phyloP scores from a whole-genome alignment of 1,140 invertebrate genomes.

The Drosophila saltans region DNA sequence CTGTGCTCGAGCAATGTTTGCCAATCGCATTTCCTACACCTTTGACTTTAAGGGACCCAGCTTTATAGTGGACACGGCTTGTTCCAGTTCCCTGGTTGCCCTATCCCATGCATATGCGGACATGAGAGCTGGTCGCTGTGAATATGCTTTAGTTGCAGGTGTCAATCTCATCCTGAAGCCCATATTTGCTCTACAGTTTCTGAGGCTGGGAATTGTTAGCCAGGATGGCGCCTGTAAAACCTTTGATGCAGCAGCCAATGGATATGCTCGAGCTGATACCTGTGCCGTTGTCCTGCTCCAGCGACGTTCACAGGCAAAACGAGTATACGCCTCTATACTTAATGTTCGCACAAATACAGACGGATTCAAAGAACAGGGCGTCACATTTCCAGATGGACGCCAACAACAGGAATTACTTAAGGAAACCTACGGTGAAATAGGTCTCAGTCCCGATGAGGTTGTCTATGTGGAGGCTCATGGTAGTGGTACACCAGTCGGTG shows the following conservation, averaged over 20 bases:
- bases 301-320: slow-evolving; percentile 88
- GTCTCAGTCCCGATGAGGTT: slow-evolving; percentile 91
- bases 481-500: slow-evolving; percentile 98
- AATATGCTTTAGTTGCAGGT: slow-evolving; percentile 96
- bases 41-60: slow-evolving; percentile 97
- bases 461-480: slow-evolving; percentile 97
- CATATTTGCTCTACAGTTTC: slow-evolving; percentile 94
- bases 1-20: slow-evolving; percentile 97
- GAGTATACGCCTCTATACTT: slow-evolving; percentile 93
- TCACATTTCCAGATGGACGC: slow-evolving; percentile 94
- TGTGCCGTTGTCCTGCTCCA: slow-evolving; percentile 92
- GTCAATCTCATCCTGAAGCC: slow-evolving; percentile 94
- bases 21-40: slow-evolving; percentile 97
- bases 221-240: slow-evolving; percentile 95
- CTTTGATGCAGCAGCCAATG: slow-evolving; percentile 95
- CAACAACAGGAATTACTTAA: slow-evolving; percentile 93
- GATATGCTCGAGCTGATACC: slow-evolving; percentile 96
- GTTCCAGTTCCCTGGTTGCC: slow-evolving; percentile 95
- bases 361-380: slow-evolving; percentile 93
- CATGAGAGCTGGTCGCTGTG: slow-evolving; percentile 94
- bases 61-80: slow-evolving; percentile 97
- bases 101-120: slow-evolving; percentile 93
- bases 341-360: slow-evolving; percentile 95
- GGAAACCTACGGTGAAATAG: slow-evolving; percentile 92
- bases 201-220: slow-evolving; percentile 94